Percentiles rank a stretch among this genome's conserved stretches.
Conservation (phyloP, 2,113 vertebrate species). For the Empidonax alnorum region DNA sequence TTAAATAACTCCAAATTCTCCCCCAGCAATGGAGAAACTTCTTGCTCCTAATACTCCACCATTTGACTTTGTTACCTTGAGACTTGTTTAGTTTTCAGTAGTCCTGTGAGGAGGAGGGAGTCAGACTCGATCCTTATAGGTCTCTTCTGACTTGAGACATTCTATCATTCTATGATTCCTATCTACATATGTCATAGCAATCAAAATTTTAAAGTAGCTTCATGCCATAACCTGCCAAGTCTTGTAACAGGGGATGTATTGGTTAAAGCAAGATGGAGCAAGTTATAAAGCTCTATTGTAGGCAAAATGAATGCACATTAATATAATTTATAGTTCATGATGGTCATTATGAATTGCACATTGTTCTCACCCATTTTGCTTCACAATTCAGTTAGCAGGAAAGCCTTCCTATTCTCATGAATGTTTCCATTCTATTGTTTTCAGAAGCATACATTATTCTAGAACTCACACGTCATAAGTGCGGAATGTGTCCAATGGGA, state of each 20-base stretch:
- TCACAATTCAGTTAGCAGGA: not conserved
- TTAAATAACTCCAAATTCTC: not conserved
- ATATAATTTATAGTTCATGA: not conserved
- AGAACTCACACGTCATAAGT: not conserved
- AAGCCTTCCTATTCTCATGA: not conserved
- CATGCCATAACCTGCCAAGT: not conserved
- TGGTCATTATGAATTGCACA: not conserved
- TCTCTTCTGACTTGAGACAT: not conserved
- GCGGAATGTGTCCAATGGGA: conserved; percentile 12
- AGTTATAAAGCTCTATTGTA: not conserved
- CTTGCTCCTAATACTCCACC: not conserved
- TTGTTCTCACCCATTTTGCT: not conserved
- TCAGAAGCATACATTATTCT: not conserved
- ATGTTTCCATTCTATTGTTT: conserved; percentile 43
- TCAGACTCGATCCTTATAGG: not conserved
- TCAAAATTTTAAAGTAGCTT: not conserved
- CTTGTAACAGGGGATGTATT: not conserved
- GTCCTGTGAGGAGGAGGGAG: not conserved
- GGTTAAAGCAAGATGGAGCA: conserved; percentile 10
- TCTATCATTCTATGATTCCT: not conserved
- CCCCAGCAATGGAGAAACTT: not conserved
- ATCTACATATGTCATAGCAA: not conserved
- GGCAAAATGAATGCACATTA: not conserved
- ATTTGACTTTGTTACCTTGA: not conserved
- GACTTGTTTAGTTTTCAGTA: not conserved